These are phyloP conservation scores for Drosophila malerkotliana DNA, from an alignment of 1,140 invertebrate species.

Conservation along the genomic window DNA sequence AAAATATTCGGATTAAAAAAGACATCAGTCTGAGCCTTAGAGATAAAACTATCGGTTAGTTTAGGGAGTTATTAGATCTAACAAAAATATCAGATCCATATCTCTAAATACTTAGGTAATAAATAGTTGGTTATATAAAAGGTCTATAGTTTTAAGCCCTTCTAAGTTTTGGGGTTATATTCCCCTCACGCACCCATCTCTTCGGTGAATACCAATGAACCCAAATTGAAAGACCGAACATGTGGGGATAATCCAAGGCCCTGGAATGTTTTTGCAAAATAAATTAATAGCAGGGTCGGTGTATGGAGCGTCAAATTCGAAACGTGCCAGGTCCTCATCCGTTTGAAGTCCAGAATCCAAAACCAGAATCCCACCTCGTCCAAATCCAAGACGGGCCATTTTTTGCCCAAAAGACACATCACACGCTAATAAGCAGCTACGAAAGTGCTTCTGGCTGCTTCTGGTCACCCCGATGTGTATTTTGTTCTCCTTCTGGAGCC, in stretches of 20 bases:
- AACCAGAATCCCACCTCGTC: background rate
- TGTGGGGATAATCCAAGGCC: constrained; percentile 37
- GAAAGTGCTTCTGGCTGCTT: constrained; percentile 82
- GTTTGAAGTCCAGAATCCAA: constrained; percentile 1
- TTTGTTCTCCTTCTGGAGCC: constrained; percentile 1
- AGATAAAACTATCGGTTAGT: constrained; percentile 6
- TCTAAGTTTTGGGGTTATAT: background rate
- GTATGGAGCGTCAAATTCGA: constrained; percentile 69
- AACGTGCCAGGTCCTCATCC: constrained; percentile 61
- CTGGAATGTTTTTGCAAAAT: constrained; percentile 35
- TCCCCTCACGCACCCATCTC: constrained; percentile 22
- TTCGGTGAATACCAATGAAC: constrained; percentile 25
- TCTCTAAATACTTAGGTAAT: no score
- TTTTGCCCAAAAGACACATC: constrained; percentile 58
- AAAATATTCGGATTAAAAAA: constrained; percentile 16
- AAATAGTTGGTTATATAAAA: no score
- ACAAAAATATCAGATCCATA: no score
- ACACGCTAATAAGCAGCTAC: constrained; percentile 76
- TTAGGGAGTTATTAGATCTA: background rate
- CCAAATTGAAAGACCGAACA: constrained; percentile 38
- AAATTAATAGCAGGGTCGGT: constrained; percentile 71
- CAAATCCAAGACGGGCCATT: background rate
- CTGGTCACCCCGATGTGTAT: constrained; percentile 59
- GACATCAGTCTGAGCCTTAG: background rate
- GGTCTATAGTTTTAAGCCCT: background rate